Conservation (phyloP, 1,140 invertebrate genomes). For the Drosophila mojavensis region DNA sequence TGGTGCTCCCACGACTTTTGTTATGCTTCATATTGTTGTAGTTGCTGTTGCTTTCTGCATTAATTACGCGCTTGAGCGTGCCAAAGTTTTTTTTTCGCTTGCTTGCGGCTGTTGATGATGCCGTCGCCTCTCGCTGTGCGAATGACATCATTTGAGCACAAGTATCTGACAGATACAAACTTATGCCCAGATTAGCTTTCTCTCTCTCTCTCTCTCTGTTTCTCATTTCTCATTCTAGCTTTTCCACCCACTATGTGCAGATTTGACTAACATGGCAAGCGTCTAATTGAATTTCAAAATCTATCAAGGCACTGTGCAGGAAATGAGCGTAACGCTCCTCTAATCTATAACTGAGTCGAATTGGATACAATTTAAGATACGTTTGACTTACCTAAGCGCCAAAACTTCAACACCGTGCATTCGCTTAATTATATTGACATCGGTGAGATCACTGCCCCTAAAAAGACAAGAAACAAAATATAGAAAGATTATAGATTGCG, state of each 20-base stretch:
- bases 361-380: slow-evolving; percentile 20
- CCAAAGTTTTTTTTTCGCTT: slow-evolving; percentile 65
- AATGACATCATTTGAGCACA: slow-evolving; percentile 50
- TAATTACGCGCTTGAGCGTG: slow-evolving; percentile 80
- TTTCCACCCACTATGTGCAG: neutral
- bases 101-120: slow-evolving; percentile 53
- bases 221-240: neutral
- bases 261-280: slow-evolving; percentile 22
- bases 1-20: slow-evolving; percentile 72
- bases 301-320: slow-evolving; percentile 39
- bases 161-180: slow-evolving; percentile 39
- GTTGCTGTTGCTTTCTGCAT: slow-evolving; percentile 63
- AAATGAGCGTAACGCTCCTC: slow-evolving; percentile 32
- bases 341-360: slow-evolving; percentile 9
- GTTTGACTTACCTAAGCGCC: slow-evolving; percentile 88
- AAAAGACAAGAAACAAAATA: slow-evolving; percentile 79
- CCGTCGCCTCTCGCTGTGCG: slow-evolving; percentile 38
- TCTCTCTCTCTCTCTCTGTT: neutral
- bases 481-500: slow-evolving; percentile 12
- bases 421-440: slow-evolving; percentile 90
- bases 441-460: slow-evolving; percentile 92
- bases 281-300: slow-evolving; percentile 45
- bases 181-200: slow-evolving; percentile 10
- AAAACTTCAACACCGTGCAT: slow-evolving; percentile 92
- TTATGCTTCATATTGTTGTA: slow-evolving; percentile 26